Evolutionary conservation across 2,797 vertebrate species (phyloP).

Genomic region (Uromys caudimaculatus): DNA sequence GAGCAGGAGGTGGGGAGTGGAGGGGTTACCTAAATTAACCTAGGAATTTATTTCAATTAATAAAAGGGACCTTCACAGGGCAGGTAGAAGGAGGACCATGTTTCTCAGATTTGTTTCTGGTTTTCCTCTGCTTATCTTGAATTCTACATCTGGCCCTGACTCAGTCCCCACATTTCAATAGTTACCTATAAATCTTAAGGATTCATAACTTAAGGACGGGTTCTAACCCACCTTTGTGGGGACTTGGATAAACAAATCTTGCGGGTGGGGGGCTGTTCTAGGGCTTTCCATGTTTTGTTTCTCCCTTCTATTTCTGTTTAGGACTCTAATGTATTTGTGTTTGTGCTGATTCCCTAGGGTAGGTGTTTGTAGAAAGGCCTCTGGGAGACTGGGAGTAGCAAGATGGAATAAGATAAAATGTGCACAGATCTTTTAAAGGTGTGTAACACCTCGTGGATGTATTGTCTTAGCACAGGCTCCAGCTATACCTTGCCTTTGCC

Average conservation of each 20-base stretch:
- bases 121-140: neutral
- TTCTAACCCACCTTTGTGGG: neutral
- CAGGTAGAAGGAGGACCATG: neutral
- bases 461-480: neutral
- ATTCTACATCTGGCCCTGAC: neutral
- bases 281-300: neutral
- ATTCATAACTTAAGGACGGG: neutral
- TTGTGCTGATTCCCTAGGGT: neutral
- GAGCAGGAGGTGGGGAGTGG: neutral
- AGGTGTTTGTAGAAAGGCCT: neutral
- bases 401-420: neutral
- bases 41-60: constrained; percentile 49
- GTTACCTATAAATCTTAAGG: neutral
- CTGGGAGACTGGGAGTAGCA: neutral
- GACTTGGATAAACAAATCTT: neutral
- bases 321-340: neutral
- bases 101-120: neutral
- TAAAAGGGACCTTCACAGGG: neutral
- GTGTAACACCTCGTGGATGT: neutral
- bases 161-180: neutral
- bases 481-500: neutral
- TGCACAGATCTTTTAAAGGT: neutral
- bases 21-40: constrained; percentile 44
- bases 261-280: neutral
- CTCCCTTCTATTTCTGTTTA: neutral